Base-by-base conservation (phyloP, 2,797 vertebrate genomes). In the Leptoclinus maculatus region DNA sequence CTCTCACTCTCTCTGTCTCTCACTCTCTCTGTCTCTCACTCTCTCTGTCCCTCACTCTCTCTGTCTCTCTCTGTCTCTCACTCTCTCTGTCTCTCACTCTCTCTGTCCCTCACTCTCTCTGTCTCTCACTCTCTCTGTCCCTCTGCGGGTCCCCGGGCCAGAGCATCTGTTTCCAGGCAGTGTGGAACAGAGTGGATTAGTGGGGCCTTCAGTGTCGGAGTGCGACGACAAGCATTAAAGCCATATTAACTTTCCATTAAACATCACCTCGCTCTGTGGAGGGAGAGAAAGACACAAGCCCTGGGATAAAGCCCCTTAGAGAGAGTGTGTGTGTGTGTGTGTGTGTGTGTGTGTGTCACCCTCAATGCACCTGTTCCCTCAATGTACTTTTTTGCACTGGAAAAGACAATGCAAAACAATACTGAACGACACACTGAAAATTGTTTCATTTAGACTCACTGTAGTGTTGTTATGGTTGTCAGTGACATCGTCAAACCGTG, bases 201-300 rank as follows among this genome's bases (percentile, higher is more conserved):
- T 71, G 81, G 63, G 89, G 86, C 88, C 88, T 89, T 79, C 80
- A 83, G 86, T 91, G 91, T 91, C 79, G 79, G 80, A 85, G 78
- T 76, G 84, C 86, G 72, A 69, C 89, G 85, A 95, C 92, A 92
- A 93, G 91, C 93, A 94, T 94, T 94, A 95, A 93, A 95, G 88
- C 93, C 91, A 95, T 92, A 95, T 95, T 95, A 95, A 95, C 94
- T 94, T 93, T 93, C 90, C 90, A 94, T 95, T 95, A 94, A 93
- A 95, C 93, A 93, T 93, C 90, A 92, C 84, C 85, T 86, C 83
- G 4, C 75, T 89, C 83, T 90, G 87, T 86, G 62, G 80, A 90
- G 75, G 71, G 76, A 89, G 86, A 90, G 81, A 89, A 74, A 77
- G 85, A 89, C 75, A 85, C 82, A 89, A 87, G 90, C 47, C 56